Evolutionary conservation across 2,888 invertebrate species (phyloP), one percentile per base, ranked within the genome.

Genomic region (Sinhomidia bicolor): DNA sequence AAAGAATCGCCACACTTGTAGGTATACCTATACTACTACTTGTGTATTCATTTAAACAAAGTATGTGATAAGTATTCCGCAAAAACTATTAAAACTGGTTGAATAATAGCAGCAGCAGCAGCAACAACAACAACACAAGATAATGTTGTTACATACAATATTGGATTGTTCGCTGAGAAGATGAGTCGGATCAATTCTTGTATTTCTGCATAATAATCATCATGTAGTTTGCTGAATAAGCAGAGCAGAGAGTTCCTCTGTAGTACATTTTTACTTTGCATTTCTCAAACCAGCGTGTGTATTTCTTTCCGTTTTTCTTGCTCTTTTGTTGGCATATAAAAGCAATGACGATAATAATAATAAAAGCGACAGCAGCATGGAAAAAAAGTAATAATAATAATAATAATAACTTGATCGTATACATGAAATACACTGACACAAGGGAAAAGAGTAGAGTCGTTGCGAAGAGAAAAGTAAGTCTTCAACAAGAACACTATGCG

Each of bases 121-220:
- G 26, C 47, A 81, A 65, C 47, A 81, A 85, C 29, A 83, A 44
- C 47, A 81, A 65, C 47, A 81, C 26, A 44, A 80, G 29, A 76
- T 82, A 82, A 82, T 82, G 76, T 87, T 82, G 76, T 87, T 82
- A 86, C 80, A 87, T 82, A 86, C 80, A 87, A 76, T 87, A 81
- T 87, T 87, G 82, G 87, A 87, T 81, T 87, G 81, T 74, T 86
- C 51, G 23, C 36, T 78, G 51, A 76, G 74, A 71, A 17, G 86
- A 87, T 76, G 87, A 87, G 65, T 62, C 81, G 87, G 87, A 82
- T 87, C 74, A 82, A 81, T 80, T 86, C 80, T 86, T 81, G 62
- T 65, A n/a, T 47, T 81, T 60, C 60, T 79, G 79, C 79, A 60
- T 79, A 79, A 76, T 76, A 76, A 76, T 74, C 74, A n/a, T 47